These are phyloP conservation scores for Semotilus atromaculatus DNA, from an alignment of 2,797 vertebrate genomes.

Conservation along the genomic window DNA sequence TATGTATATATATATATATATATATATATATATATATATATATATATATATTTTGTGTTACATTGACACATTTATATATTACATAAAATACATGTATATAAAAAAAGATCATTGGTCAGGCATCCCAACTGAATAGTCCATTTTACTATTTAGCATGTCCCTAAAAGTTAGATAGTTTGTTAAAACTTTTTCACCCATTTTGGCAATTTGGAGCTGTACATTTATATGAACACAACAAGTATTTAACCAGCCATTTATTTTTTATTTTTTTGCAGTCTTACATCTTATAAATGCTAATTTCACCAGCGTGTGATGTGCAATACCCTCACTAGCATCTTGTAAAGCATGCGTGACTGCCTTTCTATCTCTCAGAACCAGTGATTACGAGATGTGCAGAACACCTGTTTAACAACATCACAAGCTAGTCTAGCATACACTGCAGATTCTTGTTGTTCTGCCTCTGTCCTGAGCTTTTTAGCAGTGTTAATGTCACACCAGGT, in stretches of 20 bases:
- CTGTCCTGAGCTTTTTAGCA: not conserved
- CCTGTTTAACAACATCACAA: conserved; percentile 32
- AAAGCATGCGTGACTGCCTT: conserved; percentile 14
- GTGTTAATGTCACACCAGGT: conserved; percentile 43
- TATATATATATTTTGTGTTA: too few species aligned
- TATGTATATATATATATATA: too few species aligned
- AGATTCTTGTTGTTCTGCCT: not conserved
- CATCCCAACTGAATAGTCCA: not conserved
- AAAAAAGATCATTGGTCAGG: not conserved
- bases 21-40: too few species aligned
- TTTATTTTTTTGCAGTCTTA: not conserved
- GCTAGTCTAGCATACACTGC: not conserved
- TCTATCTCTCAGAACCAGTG: conserved; percentile 21
- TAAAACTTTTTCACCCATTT: not conserved
- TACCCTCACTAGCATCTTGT: conserved; percentile 5
- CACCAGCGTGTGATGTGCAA: not conserved
- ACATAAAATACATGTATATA: too few species aligned
- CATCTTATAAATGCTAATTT: not conserved
- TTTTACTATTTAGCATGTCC: not conserved
- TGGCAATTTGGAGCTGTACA: not conserved
- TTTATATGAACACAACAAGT: not conserved
- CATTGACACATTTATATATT: too few species aligned
- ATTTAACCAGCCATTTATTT: not conserved
- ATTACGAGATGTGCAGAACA: conserved; percentile 17
- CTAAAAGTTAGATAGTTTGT: not conserved